A percentile compares a stretch with the other conserved stretches of the same genome.
Conservation (phyloP, 1,140 invertebrate genomes). For the Drosophila lowei region DNA sequence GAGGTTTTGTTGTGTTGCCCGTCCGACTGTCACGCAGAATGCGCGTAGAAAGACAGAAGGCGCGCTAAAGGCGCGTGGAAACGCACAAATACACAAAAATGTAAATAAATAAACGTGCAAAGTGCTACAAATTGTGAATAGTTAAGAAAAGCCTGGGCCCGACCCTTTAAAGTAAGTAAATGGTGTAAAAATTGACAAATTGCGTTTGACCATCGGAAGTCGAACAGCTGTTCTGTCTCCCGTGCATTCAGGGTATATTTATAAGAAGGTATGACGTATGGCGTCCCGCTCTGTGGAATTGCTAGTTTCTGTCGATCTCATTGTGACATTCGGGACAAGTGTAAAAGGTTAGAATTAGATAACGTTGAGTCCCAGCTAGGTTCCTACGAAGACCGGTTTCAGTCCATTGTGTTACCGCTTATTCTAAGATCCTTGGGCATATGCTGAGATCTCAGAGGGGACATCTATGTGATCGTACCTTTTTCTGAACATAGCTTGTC, state of each 20-base stretch:
- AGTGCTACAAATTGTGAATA: slow-evolving; percentile 32
- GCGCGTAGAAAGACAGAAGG: slow-evolving; percentile 51
- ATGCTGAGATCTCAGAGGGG: too few species aligned
- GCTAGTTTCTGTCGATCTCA: slow-evolving; percentile 7
- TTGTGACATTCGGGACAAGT: background rate
- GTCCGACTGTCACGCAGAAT: slow-evolving; percentile 35
- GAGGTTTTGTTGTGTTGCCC: slow-evolving; percentile 24
- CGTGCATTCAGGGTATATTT: background rate
- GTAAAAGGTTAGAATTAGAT: too few species aligned
- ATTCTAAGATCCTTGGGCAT: too few species aligned
- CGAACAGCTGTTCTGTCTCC: slow-evolving; percentile 65
- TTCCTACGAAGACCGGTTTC: too few species aligned
- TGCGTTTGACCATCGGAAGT: slow-evolving; percentile 24
- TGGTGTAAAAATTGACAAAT: slow-evolving; percentile 19
- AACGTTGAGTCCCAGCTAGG: too few species aligned
- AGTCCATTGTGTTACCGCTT: too few species aligned
- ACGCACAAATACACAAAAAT: slow-evolving; percentile 39
- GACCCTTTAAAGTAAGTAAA: slow-evolving; percentile 19
- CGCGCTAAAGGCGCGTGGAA: slow-evolving; percentile 56
- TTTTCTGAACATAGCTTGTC: background rate
- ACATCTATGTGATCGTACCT: too few species aligned
- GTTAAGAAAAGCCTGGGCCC: background rate
- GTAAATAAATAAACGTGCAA: slow-evolving; percentile 64
- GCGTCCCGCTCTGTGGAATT: slow-evolving; percentile 37
- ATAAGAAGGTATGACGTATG: too few species aligned